Conservation (phyloP, 2,888 invertebrate species). For the Baronia brevicornis region DNA sequence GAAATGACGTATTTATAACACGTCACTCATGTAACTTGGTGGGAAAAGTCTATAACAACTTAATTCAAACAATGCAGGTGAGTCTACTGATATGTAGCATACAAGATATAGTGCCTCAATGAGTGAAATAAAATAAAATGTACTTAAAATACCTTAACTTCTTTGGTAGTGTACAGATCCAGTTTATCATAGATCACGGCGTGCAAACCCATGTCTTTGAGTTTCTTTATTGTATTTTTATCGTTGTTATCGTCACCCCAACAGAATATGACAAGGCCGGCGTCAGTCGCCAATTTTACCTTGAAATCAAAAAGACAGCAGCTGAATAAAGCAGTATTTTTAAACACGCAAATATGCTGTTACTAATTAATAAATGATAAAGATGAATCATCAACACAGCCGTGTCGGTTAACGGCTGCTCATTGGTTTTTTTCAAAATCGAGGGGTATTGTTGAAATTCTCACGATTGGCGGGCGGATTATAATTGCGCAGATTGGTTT, state of each 20-base stretch:
- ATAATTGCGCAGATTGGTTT: too few relatives aligned
- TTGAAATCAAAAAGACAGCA: slow-evolving; percentile 31
- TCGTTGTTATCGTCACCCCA: slow-evolving; percentile 98
- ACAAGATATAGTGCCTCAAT: neutral
- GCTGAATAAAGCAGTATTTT: neutral
- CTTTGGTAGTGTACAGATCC: slow-evolving; percentile 82
- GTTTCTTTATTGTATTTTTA: slow-evolving; percentile 86
- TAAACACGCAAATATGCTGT: too few relatives aligned
- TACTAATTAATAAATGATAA: too few relatives aligned
- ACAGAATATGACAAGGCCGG: slow-evolving; percentile 92
- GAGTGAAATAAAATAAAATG: neutral
- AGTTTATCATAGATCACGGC: slow-evolving; percentile 98
- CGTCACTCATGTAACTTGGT: neutral
- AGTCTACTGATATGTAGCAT: neutral
- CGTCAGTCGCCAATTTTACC: slow-evolving; percentile 86
- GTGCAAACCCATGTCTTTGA: slow-evolving; percentile 93
- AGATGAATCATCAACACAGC: too few relatives aligned
- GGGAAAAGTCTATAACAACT: slow-evolving; percentile 17
- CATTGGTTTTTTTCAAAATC: too few relatives aligned
- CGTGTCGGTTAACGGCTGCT: too few relatives aligned
- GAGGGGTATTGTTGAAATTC: too few relatives aligned
- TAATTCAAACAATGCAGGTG: slow-evolving; percentile 8
- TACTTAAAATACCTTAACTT: slow-evolving; percentile 71
- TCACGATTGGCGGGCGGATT: too few relatives aligned
- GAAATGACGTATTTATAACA: too few relatives aligned